These are phyloP conservation scores for Urocyon cinereoargenteus DNA, from an alignment of 2,797 vertebrate species.

Conservation along the genomic window DNA sequence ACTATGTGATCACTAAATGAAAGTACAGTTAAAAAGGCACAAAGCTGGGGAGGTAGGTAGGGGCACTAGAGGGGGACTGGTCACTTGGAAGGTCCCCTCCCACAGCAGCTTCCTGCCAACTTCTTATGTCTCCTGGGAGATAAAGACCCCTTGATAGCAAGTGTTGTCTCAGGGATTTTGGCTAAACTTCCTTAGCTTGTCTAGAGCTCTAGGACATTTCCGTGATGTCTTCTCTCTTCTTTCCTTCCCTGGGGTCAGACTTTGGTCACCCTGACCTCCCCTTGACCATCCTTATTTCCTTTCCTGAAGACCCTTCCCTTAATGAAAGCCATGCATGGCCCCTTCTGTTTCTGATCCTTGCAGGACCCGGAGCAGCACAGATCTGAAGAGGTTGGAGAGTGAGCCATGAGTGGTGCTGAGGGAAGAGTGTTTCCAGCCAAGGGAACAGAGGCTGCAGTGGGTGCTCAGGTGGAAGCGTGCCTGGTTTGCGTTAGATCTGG, in stretches of 20 bases:
- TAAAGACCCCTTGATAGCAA: not conserved
- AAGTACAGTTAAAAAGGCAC: not conserved
- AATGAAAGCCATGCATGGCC: accelerated
- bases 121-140: not conserved
- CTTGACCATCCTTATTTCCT: not conserved
- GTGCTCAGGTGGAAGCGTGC: not conserved
- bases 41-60: not conserved
- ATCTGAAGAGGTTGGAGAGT: not conserved
- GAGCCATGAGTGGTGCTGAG: not conserved
- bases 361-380: not conserved
- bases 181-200: not conserved
- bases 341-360: not conserved
- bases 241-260: not conserved
- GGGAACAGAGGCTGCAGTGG: not conserved
- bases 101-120: not conserved
- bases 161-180: not conserved
- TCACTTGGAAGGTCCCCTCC: accelerated
- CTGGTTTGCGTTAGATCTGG: accelerated
- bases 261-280: not conserved
- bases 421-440: not conserved
- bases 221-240: not conserved
- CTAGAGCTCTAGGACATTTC: not conserved
- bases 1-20: not conserved
- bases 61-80: not conserved
- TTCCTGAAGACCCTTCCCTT: not conserved